phyloP scores from a whole-genome alignment of 2,888 invertebrate genomes.

The Trachelus iudaicus region DNA sequence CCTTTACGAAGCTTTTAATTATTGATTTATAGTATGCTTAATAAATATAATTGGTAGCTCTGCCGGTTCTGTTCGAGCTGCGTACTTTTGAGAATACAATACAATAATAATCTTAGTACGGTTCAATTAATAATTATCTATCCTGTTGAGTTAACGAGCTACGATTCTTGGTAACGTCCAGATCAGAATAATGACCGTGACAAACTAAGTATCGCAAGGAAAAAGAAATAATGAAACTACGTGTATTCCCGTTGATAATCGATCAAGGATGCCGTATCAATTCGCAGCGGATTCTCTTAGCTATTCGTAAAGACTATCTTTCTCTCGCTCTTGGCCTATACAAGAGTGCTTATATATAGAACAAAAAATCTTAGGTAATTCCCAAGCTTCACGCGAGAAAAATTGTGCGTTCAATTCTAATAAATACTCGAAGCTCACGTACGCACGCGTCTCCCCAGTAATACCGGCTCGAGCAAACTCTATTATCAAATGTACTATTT shows the following conservation, averaged over 20 bases:
- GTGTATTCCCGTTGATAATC: background rate
- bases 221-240: background rate
- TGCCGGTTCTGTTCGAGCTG: background rate
- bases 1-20: background rate
- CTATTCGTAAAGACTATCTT: background rate
- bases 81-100: background rate
- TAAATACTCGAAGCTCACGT: background rate
- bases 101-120: background rate
- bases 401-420: background rate
- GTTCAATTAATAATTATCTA: background rate
- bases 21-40: slow-evolving; percentile 1
- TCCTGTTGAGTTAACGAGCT: background rate
- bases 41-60: background rate
- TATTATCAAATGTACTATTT: background rate
- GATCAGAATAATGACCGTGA: background rate
- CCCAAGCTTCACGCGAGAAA: background rate
- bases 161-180: background rate
- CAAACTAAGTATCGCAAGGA: background rate
- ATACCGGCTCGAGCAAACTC: background rate
- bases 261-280: background rate
- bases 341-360: background rate
- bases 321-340: background rate
- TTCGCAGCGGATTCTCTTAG: background rate
- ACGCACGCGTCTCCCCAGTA: background rate
- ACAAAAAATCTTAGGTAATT: background rate